Base-by-base conservation (phyloP, 1,140 invertebrate genomes). In the Halesus radiatus region DNA sequence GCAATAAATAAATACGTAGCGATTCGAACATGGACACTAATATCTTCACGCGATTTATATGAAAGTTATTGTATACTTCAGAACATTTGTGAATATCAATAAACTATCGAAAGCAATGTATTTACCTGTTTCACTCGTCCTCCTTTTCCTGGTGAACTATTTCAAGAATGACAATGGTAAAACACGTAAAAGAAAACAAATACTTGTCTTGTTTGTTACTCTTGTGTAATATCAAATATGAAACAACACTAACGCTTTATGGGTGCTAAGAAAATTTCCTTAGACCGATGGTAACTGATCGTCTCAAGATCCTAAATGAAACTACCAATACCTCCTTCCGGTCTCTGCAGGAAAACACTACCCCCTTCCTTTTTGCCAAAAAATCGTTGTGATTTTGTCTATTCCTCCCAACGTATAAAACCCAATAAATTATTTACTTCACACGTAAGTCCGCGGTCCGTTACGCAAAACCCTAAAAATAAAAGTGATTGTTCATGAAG, bases 401-500 rank as follows among this genome's bases (percentile, higher is more conserved):
- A 68, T 73, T 76, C 75, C 75, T 77, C 52, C 37, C n/a, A 50
- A 58, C 26, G n/a, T 45, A 77, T 16, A 23, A 64, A 72, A 78
- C 78, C 73, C 45, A 77, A 52, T 68, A 22, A 50, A 77, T 6
- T 72, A 78, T 76, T 80, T 77, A 68, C 54, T 72, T 73, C 66
- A 70, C 81, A 83, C 60, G 64, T 64, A 45, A 20, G 32, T 54
- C 29, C 18, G 29, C 29, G 20, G 68, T 80, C 81, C 78, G 73
- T 77, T 82, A 70, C 3, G 58, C 54, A 23, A 56, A 37, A 73
- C 77, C 66, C 62, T 66, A 72, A 80, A 83, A 83, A 81, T 81
- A 58, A 23, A 56, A 18, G 52, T 54, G 77, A 81, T 64, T 78
- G 68, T 81, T 52, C 68, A 68, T 37, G 20, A 75, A 8, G 16